Evolutionary conservation across 2,888 invertebrate genomes (phyloP), one percentile per base, ranked within the genome.

Genomic region (Megalurothrips usitatus): DNA sequence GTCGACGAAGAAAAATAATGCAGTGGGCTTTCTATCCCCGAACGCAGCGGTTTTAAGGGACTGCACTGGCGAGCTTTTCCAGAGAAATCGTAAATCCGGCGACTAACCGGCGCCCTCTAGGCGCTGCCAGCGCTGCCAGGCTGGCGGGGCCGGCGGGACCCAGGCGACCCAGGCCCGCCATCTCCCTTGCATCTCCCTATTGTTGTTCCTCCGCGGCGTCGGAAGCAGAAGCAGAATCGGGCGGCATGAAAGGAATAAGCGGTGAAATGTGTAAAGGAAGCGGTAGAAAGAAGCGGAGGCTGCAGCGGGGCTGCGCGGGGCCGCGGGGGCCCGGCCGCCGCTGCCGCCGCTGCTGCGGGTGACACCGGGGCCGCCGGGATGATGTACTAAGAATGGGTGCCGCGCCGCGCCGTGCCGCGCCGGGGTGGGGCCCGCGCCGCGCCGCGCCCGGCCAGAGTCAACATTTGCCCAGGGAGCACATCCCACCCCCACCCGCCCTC

Each of bases 351-450:
- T 11, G 52, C 68, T 26, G 68, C 23, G 10, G 26, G 23, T 75
- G 68, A 26, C 68, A 75, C 68, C 23, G 23, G 68, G 68, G 26
- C 68, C 23, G 58, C 58, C 68, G 68, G 23, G 68, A 75, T 75
- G 68, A 75, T 26, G 68, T 26, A 26, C 68, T 75, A 75, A 75
- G 68, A 26, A 75, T 75, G 68, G 23, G 68, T 9, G 68, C 9
- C 23, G 68, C n/a, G n/a, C n/a, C n/a, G n/a, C n/a, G n/a, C n/a
- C n/a, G 58, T 58, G 17, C 58, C 14, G 14, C 3, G 58, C 11
- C 14, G 12, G 68, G 14, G 14, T 11, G 58, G 58, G 58, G 14
- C 10, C 3, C 26, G 58, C n/a, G n/a, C n/a, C n/a, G 58, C 58
- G 12, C 58, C 8, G 23, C 12, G 23, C 68, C 23, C 58, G 26